Base-by-base conservation (phyloP, 2,888 invertebrate species). In the Anodontia alba region DNA sequence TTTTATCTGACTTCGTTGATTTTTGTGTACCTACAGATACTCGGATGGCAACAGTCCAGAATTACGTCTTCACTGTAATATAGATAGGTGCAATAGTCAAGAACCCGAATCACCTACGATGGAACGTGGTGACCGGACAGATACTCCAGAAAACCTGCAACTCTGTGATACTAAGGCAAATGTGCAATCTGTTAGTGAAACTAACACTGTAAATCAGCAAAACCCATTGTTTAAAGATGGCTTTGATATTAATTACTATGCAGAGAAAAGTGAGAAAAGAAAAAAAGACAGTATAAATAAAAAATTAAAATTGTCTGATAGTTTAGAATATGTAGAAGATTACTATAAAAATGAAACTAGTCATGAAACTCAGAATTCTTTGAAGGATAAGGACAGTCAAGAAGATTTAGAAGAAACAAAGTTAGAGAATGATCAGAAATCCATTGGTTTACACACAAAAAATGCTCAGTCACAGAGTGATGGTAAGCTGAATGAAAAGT, bases 71-170 rank as follows among this genome's bases (percentile, higher is more conserved):
- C 43, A 69, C 26, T 69, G 69, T 66, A 20, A 73, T 74, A 69
- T 80, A 3, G 69, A 57, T 31, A 74, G 75, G 57, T 75, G 73
- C 57, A 80, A 43, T 51, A 81, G 81, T 68, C 82, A 85, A 36
- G 88, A 89, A 43, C 90, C 91, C 3, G 81, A 90, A 62, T 89
- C 91, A 0, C 89, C 89, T 7, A 88, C 89, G 29, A 91, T 91
- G 33, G 82, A 84, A 66, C 76, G 86, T 20, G 85, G 83, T 20
- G 83, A 84, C 31, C 70, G 67, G 17, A 42, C 33, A 33, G 20
- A 17, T 33, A 62, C 62, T 33, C 62, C 62, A 1, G 62, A 62
- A 31, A 31, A 62, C 33, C 31, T 1, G 31, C 33, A 12, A 62
- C 33, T 10, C 62, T 62, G 62, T 62, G 62, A 62, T 33, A 57